Conservation (phyloP, 2,888 invertebrate species). For the Ophioninae sp. region DNA sequence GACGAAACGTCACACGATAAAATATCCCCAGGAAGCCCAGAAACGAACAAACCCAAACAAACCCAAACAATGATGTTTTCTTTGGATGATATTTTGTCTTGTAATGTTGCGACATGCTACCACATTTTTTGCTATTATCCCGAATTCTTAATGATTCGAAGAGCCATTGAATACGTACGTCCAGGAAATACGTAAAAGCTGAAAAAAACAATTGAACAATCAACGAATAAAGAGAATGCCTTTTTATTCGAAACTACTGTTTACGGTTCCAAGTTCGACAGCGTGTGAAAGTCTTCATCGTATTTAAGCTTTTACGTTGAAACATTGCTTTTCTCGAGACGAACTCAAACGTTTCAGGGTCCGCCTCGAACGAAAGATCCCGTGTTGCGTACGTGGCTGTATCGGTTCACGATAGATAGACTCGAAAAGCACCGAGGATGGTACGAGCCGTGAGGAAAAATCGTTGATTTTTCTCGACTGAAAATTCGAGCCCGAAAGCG, state of each 20-base stretch:
- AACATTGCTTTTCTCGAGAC: not conserved
- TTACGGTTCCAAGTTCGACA: too few relatives aligned
- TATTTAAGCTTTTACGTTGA: not conserved
- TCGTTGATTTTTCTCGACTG: conserved; percentile 51
- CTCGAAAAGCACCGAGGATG: conserved; percentile 11
- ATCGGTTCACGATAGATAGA: conserved; percentile 32
- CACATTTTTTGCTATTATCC: too few relatives aligned
- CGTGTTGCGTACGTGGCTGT: not conserved
- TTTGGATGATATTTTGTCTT: too few relatives aligned
- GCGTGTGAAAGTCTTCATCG: too few relatives aligned
- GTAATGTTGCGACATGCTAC: too few relatives aligned
- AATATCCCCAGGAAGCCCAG: too few relatives aligned
- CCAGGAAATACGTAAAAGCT: too few relatives aligned
- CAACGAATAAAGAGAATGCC: not conserved
- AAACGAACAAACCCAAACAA: too few relatives aligned
- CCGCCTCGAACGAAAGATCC: not conserved
- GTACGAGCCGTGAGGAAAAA: conserved; percentile 23
- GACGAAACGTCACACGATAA: too few relatives aligned
- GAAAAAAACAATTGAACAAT: not conserved
- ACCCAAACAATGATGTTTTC: too few relatives aligned
- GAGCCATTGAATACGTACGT: too few relatives aligned
- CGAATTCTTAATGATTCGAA: too few relatives aligned
- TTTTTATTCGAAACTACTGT: not conserved
- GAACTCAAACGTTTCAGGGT: not conserved
- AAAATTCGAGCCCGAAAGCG: conserved; percentile 56